Base-by-base conservation (phyloP, 2,113 vertebrate species). In the Grammomys dolichurus region DNA sequence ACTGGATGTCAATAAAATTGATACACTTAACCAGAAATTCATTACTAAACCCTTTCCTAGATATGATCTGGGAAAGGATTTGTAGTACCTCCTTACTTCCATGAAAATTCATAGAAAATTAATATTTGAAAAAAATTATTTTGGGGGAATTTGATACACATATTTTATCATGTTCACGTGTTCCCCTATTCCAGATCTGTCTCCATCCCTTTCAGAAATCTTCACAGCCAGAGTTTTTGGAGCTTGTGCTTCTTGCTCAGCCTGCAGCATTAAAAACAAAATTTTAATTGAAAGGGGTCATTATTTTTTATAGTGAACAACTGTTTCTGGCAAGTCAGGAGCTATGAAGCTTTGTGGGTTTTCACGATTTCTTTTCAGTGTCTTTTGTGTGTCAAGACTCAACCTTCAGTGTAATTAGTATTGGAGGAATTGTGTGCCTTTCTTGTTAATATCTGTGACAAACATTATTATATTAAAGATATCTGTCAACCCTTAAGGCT, bases 1-100 rank as follows among this genome's bases (percentile, higher is more conserved):
- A 73, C 80, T 96, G 91, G 87, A 88, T 97, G 78, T 96, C 97
- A 96, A 95, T 97, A 95, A 93, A 40, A 87, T 86, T 46, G 69
- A 5, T 36, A 63, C 13, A 31, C 46, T 80, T 94, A 84, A 48
- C n/a, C 75, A 88, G 56, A 80, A 80, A 12, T 65, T 90, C 51
- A 56, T 72, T 77, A 6, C 33, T 65, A 43, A 89, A 26, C 3
- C 0, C 26, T 87, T 92, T 84, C 26, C 13, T 26, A 48, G 22
- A 48, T 17, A 28, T 91, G 60, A 60, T 20, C 19, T 84, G 51
- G 2, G 33, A 58, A 81, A 56, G 1, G 80, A 20, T 90, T 87
- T n/a, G 16, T 28, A n/a, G 4, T 54, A 87, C 7, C 24, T 93
- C 17, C 17, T 63, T 86, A n/a, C 3, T 0, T 87, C 12, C 80